Evolutionary conservation across 1,140 invertebrate species (phyloP).

Genomic region (Leucophenga varia): DNA sequence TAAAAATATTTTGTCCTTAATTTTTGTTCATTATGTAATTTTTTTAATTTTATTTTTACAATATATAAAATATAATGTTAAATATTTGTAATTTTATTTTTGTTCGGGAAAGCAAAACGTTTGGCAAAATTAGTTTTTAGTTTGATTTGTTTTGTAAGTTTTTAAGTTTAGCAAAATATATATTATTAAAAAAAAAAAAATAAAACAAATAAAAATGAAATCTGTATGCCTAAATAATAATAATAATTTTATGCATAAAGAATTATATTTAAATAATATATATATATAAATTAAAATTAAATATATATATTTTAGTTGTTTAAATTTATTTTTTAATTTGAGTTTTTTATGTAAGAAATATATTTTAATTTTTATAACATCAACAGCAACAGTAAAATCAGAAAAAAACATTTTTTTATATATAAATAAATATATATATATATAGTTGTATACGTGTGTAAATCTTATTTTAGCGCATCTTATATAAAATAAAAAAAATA

Average conservation of each 20-base stretch:
- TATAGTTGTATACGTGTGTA: constrained; percentile 43
- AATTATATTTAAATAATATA: no score
- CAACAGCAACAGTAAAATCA: background rate
- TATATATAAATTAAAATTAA: constrained; percentile 3
- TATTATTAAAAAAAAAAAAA: no score
- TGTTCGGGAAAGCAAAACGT: constrained; percentile 54
- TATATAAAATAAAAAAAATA: constrained; percentile 12
- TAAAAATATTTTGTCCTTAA: constrained; percentile 2
- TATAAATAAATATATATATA: constrained; percentile 13
- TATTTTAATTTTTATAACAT: no score
- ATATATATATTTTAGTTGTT: constrained; percentile 41
- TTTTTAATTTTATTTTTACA: constrained; percentile 41
- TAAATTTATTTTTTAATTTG: constrained; percentile 44
- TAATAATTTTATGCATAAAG: constrained; percentile 31
- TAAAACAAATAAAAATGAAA: no score
- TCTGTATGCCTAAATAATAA: constrained; percentile 32
- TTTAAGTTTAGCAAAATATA: constrained; percentile 49
- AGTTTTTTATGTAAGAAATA: constrained; percentile 35
- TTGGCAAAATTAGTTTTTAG: constrained; percentile 53
- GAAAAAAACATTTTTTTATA: constrained; percentile 5
- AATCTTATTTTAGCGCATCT: constrained; percentile 25
- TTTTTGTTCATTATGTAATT: constrained; percentile 35
- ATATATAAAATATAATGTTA: constrained; percentile 24
- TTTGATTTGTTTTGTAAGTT: constrained; percentile 47
- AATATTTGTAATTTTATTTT: constrained; percentile 40